Evolutionary conservation across 2,888 invertebrate genomes (phyloP), one percentile per base, ranked within the genome.

Genomic region (Corbicula japonica): DNA sequence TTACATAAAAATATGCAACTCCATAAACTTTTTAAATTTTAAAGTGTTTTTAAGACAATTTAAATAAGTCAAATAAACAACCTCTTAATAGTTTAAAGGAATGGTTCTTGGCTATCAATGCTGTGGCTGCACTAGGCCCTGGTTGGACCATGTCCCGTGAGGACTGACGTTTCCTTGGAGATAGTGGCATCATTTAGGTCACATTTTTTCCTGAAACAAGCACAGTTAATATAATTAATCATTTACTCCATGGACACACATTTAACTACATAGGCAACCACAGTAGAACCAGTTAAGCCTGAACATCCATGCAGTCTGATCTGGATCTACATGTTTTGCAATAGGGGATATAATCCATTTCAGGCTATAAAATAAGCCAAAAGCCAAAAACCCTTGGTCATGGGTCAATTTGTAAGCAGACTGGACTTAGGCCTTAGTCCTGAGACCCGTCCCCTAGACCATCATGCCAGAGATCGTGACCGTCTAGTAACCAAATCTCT

Each of bases 81-180:
- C 83, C 91, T 70, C 85, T 86, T 60, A 92, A 83, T 52, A 93
- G 76, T 68, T 89, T 90, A 60, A 87, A 87, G 38, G 90, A 86
- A 74, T 92, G 91, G 69, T 90, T 89, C 63, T 86, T 85, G n/a
- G 90, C 85, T 30, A 80, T 76, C 41, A 91, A 70, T 12, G 85
- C 78, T 76, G 77, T 78, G n/a, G 68, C 23, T 38, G 72, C 54
- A 61, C 66, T 73, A 48, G 52, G n/a, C 56, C 73, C 46, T 41
- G 56, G 34, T 48, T 61, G 54, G 30, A 38, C 35, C 41, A 48
- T 6, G 62, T 62, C 34, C 32, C 50, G 58, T 52, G 63, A 61
- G 6, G 66, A 52, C 15, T 61, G 60, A 21, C 69, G 75, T 66
- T 86, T 84, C 38, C 84, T 70, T 70, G 84, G 85, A 34, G 85